These are phyloP conservation scores for Mustela erminea DNA, from an alignment of 2,797 vertebrate genomes.

Conservation along the genomic window DNA sequence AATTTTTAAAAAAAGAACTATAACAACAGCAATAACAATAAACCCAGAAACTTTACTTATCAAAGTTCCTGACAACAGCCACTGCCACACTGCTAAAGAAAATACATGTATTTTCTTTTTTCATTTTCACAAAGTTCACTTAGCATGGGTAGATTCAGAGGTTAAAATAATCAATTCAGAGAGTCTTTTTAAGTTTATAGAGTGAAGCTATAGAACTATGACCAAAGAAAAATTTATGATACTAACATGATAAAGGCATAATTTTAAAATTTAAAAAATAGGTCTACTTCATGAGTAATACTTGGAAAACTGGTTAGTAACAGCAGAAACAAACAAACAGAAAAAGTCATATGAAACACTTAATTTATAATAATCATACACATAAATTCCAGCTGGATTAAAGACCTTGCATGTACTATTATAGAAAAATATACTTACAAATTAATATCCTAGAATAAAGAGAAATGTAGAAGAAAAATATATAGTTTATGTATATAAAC, in stretches of 20 bases:
- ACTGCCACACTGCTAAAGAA: neutral
- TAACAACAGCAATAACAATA: neutral
- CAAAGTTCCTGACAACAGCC: neutral
- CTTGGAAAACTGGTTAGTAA: neutral
- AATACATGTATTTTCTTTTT: neutral
- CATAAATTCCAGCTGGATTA: neutral
- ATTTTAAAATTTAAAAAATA: slow-evolving; percentile 8
- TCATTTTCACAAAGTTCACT: neutral
- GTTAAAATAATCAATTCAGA: neutral
- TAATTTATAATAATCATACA: neutral
- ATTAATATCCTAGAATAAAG: neutral
- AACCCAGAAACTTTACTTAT: neutral
- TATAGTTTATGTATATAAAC: neutral
- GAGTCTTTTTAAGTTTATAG: neutral
- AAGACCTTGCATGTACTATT: neutral
- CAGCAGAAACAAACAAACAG: neutral
- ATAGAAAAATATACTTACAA: neutral
- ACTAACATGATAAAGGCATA: neutral
- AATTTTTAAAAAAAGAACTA: neutral
- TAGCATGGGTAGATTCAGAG: neutral
- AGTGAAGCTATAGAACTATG: neutral
- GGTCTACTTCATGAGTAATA: neutral
- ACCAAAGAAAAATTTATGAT: neutral
- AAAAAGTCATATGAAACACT: neutral
- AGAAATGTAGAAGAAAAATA: neutral